Evolutionary conservation across 2,113 vertebrate species (phyloP).

Genomic region (Misgurnus anguillicaudatus): DNA sequence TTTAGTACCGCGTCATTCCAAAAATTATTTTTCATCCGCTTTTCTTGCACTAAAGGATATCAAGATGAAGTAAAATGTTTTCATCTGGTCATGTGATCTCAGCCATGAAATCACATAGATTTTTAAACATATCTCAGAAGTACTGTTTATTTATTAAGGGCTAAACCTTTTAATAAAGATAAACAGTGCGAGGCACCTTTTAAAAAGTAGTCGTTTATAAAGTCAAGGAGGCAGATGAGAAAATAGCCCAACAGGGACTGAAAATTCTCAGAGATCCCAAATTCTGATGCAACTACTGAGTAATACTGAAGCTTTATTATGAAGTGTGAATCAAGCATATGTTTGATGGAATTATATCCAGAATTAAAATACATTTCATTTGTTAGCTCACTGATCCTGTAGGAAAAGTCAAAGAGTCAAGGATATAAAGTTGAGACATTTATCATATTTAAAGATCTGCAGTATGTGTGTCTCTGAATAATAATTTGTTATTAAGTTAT

Average conservation of each 20-base stretch:
- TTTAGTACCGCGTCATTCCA: too few relatives aligned
- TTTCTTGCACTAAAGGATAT: too few relatives aligned
- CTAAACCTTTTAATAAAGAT: neutral
- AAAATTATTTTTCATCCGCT: too few relatives aligned
- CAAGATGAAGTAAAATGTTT: too few relatives aligned
- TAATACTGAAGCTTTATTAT: constrained; percentile 36
- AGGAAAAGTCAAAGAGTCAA: neutral
- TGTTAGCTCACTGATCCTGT: neutral
- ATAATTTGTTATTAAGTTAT: too few relatives aligned
- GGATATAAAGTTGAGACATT: too few relatives aligned
- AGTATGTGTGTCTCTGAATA: too few relatives aligned
- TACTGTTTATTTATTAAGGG: too few relatives aligned
- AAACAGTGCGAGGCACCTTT: neutral
- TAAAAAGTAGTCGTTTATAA: constrained; percentile 25
- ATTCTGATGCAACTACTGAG: constrained; percentile 47
- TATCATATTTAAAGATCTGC: neutral
- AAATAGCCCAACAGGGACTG: neutral
- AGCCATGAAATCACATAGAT: too few relatives aligned
- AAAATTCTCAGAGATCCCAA: constrained; percentile 10
- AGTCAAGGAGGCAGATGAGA: neutral
- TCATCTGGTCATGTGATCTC: too few relatives aligned
- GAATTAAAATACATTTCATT: constrained; percentile 11
- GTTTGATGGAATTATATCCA: neutral
- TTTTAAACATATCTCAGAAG: too few relatives aligned
- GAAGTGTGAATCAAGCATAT: constrained; percentile 10